A percentile compares a stretch with the other conserved stretches of the same genome.
Evolutionary conservation across 2,797 vertebrate species (phyloP).

Genomic region (Sebastes baramenuke): DNA sequence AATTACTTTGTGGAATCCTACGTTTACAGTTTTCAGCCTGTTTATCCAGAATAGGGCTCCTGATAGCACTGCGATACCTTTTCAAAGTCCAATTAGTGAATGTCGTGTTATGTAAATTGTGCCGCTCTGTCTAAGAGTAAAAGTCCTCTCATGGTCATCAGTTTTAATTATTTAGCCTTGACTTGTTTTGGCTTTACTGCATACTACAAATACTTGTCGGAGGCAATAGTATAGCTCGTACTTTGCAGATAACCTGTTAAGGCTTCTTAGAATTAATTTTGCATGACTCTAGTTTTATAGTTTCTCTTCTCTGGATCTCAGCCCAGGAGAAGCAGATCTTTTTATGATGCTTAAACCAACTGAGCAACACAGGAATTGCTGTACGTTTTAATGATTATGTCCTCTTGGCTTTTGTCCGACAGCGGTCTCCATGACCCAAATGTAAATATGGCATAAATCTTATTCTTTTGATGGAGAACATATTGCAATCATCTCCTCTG

Average conservation of each 20-base stretch:
- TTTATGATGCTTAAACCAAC: conserved; percentile 31
- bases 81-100: neutral
- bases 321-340: conserved; percentile 27
- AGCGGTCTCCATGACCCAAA: neutral
- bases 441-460: neutral
- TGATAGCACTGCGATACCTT: neutral
- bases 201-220: neutral
- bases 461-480: conserved; percentile 1
- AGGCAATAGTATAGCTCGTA: neutral
- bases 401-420: neutral
- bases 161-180: neutral
- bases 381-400: conserved; percentile 18
- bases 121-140: neutral
- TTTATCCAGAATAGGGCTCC: conserved; percentile 4
- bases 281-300: conserved; percentile 28
- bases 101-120: neutral
- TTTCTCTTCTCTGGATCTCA: conserved; percentile 11
- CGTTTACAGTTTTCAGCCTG: conserved; percentile 3
- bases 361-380: neutral
- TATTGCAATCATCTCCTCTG: neutral
- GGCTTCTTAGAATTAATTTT: conserved; percentile 41
- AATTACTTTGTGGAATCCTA: neutral
- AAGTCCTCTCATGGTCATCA: neutral
- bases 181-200: neutral
- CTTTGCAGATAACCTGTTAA: conserved; percentile 6